phyloP scores from a whole-genome alignment of 2,797 vertebrate species.

The Platalea minor region DNA sequence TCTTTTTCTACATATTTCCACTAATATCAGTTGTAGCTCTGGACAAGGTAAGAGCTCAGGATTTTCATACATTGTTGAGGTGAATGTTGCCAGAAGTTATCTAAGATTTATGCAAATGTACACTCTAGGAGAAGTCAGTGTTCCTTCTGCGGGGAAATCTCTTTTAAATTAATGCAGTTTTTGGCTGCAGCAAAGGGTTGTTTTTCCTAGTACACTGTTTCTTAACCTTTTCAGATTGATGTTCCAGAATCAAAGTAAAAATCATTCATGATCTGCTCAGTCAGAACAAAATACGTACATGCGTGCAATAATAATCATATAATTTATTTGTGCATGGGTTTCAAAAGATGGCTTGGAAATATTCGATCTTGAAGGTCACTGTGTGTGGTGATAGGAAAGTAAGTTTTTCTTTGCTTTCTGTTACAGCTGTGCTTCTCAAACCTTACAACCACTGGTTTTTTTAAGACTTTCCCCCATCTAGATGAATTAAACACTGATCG shows the following conservation, averaged over 20 bases:
- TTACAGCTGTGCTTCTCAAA: not conserved
- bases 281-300: not conserved
- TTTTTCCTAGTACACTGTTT: not conserved
- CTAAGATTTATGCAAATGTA: constrained; percentile 31
- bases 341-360: not conserved
- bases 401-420: not conserved
- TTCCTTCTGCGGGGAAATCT: not conserved
- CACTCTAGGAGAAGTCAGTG: not conserved
- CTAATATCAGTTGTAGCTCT: not conserved
- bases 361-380: not conserved
- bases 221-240: not conserved
- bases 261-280: not conserved
- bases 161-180: not conserved
- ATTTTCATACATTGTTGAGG: not conserved
- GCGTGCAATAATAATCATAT: not conserved
- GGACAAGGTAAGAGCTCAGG: not conserved
- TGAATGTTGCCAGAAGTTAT: not conserved
- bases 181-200: not conserved
- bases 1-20: not conserved
- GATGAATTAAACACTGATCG: not conserved
- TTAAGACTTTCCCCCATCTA: not conserved
- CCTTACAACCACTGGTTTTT: not conserved
- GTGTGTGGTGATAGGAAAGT: not conserved
- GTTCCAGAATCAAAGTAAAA: not conserved
- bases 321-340: not conserved